Base-by-base conservation (phyloP, 2,888 invertebrate species). In the Macrophya alboannulata region DNA sequence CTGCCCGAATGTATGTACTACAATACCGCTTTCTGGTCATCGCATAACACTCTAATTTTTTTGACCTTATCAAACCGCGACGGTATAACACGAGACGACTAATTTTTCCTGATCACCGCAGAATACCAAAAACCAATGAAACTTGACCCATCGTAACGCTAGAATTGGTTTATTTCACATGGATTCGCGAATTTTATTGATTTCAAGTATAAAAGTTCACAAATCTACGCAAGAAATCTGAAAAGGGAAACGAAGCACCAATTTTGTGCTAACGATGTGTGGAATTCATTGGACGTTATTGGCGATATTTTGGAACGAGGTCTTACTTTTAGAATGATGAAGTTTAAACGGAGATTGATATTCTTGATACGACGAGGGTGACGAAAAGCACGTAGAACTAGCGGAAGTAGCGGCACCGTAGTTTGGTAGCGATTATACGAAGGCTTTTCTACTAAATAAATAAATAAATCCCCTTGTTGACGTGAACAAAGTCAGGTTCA, bases 381-480 rank as follows among this genome's bases (percentile, higher is more conserved):
- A 74, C 21, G 72, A 12, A 40, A 62, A 40, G 10, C 21, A 43
- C 40, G 40, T 25, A 43, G 25, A 43, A 21, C 12, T 9, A 59
- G 31, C 8, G 10, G 62, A n/a, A 62, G 10, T 37, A n/a, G 59
- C 55, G 43, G n/a, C 15, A 48, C 62, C 4, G 2, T 43, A 51
- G 37, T 59, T 37, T 9, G 45, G 68, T 40, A 37, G 40, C 40
- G 59, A 81, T 25, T 40, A 59, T 40, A 25, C 40, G 21, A 15
- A 40, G 81, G 81, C 31, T 65, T 62, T 81, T 15, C 12, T 62
- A 51, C 43, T 71, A 68, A 83, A 83, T 83, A 37, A 68, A 68
- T 83, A 21, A 83, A 83, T 45, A 37, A 71, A 83, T 71, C 83
- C 48, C 55, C 83, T 65, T 48, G 83, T 83, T 71, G 71, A 68